Conservation (phyloP, 2,888 invertebrate genomes). For the Agonopterix subpropinquella region DNA sequence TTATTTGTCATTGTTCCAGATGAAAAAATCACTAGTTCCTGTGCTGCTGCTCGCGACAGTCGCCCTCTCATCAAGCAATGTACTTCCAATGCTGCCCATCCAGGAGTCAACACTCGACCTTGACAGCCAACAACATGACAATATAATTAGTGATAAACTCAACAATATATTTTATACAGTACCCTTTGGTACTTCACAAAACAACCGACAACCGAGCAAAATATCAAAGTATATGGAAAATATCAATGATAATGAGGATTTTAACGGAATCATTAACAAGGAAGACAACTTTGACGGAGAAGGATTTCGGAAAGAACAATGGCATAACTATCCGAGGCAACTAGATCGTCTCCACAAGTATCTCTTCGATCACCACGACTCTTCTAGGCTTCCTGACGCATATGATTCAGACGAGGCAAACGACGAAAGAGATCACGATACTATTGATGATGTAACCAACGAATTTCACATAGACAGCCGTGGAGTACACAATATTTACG, state of each 20-base stretch:
- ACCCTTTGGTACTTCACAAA: slow-evolving; percentile 19
- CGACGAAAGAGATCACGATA: slow-evolving; percentile 19
- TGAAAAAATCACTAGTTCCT: slow-evolving; percentile 46
- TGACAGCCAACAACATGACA: slow-evolving; percentile 48
- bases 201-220: slow-evolving; percentile 17
- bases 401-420: slow-evolving; percentile 26
- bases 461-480: slow-evolving; percentile 32
- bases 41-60: slow-evolving; percentile 50
- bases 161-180: slow-evolving; percentile 44
- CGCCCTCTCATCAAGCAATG: slow-evolving; percentile 56
- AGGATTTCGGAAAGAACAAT: slow-evolving; percentile 57
- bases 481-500: slow-evolving; percentile 29
- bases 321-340: slow-evolving; percentile 63
- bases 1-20: slow-evolving; percentile 50
- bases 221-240: slow-evolving; percentile 21
- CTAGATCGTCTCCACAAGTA: slow-evolving; percentile 53
- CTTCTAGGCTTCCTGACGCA: slow-evolving; percentile 32
- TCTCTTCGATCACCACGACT: slow-evolving; percentile 24
- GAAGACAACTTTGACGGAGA: slow-evolving; percentile 43
- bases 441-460: slow-evolving; percentile 25
- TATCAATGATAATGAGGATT: slow-evolving; percentile 31
- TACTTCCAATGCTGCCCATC: slow-evolving; percentile 45
- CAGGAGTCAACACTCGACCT: slow-evolving; percentile 31
- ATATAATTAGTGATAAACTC: slow-evolving; percentile 46
- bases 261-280: slow-evolving; percentile 27